Conservation (phyloP, 2,113 vertebrate species). For the Eudyptes chrysolophus region DNA sequence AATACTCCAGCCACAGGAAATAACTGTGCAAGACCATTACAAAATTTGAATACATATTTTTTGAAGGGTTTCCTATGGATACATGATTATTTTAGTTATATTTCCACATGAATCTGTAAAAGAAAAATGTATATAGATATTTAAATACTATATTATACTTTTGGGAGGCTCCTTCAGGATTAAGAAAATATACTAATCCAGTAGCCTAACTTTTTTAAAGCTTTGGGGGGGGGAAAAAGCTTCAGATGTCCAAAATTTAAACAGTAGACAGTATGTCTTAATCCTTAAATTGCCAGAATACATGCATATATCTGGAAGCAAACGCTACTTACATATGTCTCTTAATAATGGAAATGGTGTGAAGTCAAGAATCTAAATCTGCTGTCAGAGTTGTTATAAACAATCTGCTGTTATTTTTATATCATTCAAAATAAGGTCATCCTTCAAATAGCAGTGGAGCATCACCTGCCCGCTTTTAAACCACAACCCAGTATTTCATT, state of each 20-base stretch:
- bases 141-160: background rate
- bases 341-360: constrained; percentile 9
- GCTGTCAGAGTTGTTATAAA: constrained; percentile 21
- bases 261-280: background rate
- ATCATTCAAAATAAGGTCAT: constrained; percentile 12
- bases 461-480: constrained; percentile 13
- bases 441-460: background rate
- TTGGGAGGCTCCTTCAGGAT: background rate
- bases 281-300: background rate
- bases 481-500: background rate
- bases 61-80: background rate
- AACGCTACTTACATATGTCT: constrained; percentile 13
- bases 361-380: background rate
- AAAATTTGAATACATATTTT: background rate
- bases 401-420: constrained; percentile 31
- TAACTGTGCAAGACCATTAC: background rate
- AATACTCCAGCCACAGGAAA: background rate
- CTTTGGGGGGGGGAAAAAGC: no score
- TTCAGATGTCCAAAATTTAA: background rate
- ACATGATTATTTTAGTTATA: background rate
- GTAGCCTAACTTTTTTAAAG: background rate
- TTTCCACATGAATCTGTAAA: background rate
- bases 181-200: background rate
- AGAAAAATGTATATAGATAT: background rate
- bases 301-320: background rate